These are phyloP conservation scores for Dilophus febrilis DNA, from an alignment of 2,888 invertebrate genomes.

Conservation along the genomic window DNA sequence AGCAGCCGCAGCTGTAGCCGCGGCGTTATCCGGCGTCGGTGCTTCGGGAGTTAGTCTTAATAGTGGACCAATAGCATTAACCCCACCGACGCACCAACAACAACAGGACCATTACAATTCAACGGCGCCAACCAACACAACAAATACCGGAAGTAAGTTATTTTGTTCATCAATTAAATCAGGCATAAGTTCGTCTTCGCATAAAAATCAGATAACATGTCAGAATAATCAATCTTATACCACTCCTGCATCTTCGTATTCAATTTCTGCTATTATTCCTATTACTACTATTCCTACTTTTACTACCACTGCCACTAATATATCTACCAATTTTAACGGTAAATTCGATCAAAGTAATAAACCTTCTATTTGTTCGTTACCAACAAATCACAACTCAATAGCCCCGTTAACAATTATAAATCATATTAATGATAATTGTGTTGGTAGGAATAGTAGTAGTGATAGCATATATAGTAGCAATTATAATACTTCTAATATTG, in stretches of 20 bases:
- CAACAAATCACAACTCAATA: no score
- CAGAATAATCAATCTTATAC: conserved; percentile 47
- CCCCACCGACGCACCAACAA: conserved; percentile 16
- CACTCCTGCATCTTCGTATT: conserved; percentile 41
- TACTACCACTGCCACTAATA: conserved; percentile 22
- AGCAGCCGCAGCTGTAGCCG: neutral
- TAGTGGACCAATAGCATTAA: neutral
- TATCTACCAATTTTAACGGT: no score
- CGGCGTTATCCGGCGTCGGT: neutral
- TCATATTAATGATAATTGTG: no score
- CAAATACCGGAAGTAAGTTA: conserved; percentile 5
- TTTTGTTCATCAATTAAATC: conserved; percentile 25
- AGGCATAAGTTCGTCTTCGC: conserved; percentile 36
- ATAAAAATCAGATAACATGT: conserved; percentile 50
- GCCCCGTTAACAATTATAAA: no score
- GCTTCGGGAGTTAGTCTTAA: neutral
- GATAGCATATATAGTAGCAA: neutral
- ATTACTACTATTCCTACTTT: conserved; percentile 35
- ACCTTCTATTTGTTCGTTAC: no score
- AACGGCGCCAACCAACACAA: neutral
- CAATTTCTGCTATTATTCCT: conserved; percentile 39
- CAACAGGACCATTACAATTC: conserved; percentile 16
- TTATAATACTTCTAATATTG: neutral
- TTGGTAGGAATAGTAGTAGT: no score
- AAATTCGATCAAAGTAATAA: no score